Percentiles rank a stretch among this genome's conserved stretches.
Evolutionary conservation across 2,797 vertebrate genomes (phyloP).

Genomic region (Pantherophis alleghaniensis): DNA sequence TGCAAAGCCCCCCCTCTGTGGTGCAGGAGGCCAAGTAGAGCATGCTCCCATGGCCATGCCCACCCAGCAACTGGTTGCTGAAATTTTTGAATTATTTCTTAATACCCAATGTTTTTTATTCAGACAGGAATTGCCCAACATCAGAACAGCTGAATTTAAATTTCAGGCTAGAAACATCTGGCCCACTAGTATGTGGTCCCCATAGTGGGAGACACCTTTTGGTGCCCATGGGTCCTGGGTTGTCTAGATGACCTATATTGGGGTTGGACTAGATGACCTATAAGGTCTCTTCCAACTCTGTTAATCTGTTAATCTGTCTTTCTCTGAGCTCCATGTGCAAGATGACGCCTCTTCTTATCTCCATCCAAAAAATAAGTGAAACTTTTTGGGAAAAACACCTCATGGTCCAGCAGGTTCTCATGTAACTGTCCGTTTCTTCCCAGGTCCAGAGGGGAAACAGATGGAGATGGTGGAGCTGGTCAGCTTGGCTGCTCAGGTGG

Average conservation of each 20-base stretch:
- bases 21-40: too few species aligned
- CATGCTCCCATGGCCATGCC: too few species aligned
- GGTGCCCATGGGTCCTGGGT: not conserved
- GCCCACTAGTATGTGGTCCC: not conserved
- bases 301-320: too few species aligned
- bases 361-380: not conserved
- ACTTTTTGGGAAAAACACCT: not conserved
- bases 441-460: constrained; percentile 68
- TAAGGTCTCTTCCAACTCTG: too few species aligned
- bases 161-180: not conserved
- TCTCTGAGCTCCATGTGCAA: too few species aligned
- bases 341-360: too few species aligned
- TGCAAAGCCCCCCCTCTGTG: too few species aligned
- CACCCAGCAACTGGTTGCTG: too few species aligned
- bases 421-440: not conserved
- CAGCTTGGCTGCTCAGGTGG: constrained; percentile 80
- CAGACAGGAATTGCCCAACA: not conserved
- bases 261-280: too few species aligned
- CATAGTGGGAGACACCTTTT: not conserved
- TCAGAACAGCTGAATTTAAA: not conserved
- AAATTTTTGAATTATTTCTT: not conserved
- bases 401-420: not conserved
- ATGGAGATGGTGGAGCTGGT: constrained; percentile 63
- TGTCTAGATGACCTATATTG: too few species aligned
- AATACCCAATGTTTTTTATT: not conserved